Conservation (phyloP, 1,140 invertebrate genomes). For the Brachionus plicatilis region DNA sequence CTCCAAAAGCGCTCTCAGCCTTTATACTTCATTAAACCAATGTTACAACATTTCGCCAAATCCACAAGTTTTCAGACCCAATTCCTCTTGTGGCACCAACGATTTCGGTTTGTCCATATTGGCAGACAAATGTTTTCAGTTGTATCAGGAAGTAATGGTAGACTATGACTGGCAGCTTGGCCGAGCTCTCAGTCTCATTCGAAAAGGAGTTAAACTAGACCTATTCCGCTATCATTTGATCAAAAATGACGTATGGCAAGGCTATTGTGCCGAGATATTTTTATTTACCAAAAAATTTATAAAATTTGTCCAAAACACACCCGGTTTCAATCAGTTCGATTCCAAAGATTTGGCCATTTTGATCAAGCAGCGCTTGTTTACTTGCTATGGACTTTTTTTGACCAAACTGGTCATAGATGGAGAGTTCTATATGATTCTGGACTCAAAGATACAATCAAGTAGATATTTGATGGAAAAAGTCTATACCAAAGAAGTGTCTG, state of each 20-base stretch:
- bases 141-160: background rate
- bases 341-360: conserved; percentile 7
- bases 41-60: background rate
- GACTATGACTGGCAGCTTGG: background rate
- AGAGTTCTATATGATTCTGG: conserved; percentile 23
- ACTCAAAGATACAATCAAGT: conserved; percentile 9
- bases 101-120: background rate
- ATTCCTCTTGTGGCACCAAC: background rate
- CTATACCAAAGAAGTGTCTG: background rate
- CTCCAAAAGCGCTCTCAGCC: background rate
- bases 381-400: conserved; percentile 16
- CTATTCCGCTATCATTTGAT: background rate
- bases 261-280: conserved; percentile 19
- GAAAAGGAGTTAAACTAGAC: background rate
- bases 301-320: background rate
- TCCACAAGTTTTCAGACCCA: background rate
- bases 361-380: background rate
- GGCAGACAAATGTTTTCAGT: conserved; percentile 21
- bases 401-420: conserved; percentile 25
- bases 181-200: background rate
- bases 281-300: conserved; percentile 1
- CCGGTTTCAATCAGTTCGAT: conserved; percentile 24
- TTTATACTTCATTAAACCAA: background rate
- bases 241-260: conserved; percentile 16
- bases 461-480: conserved; percentile 24